A percentile compares a stretch with the other conserved stretches of the same genome.
These are phyloP conservation scores for Furcula furcula DNA, from an alignment of 2,888 invertebrate genomes.

Conservation along the genomic window DNA sequence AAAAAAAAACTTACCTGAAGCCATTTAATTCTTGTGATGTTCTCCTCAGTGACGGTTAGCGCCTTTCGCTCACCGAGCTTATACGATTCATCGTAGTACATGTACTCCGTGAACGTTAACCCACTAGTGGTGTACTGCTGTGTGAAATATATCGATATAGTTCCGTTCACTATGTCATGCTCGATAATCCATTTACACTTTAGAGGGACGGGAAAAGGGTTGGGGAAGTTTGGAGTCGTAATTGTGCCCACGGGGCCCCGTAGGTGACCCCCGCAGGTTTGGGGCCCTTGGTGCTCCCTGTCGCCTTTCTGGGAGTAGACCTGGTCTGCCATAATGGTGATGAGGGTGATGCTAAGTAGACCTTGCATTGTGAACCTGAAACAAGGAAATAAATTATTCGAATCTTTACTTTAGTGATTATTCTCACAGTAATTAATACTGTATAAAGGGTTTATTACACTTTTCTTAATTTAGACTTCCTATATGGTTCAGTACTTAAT, in stretches of 20 bases:
- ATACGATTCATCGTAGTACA: conserved; percentile 86
- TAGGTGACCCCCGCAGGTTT: conserved; percentile 85
- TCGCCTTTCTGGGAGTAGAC: conserved; percentile 48
- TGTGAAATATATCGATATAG: conserved; percentile 93
- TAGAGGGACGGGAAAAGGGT: conserved; percentile 90
- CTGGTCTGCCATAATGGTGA: conserved; percentile 47
- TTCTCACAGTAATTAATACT: too few species aligned
- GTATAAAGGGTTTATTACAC: too few species aligned
- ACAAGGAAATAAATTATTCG: conserved; percentile 41
- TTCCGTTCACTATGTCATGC: conserved; percentile 88
- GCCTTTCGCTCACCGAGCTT: conserved; percentile 85
- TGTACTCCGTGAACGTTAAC: conserved; percentile 88
- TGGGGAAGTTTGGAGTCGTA: conserved; percentile 92
- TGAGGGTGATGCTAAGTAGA: conserved; percentile 55
- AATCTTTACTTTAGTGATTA: too few species aligned
- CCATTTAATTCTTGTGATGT: conserved; percentile 85
- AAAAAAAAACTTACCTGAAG: conserved; percentile 56
- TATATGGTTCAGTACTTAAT: too few species aligned
- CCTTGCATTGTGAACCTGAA: conserved; percentile 60
- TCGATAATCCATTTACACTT: conserved; percentile 92
- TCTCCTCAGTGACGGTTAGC: conserved; percentile 87
- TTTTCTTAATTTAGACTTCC: too few species aligned
- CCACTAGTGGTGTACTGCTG: conserved; percentile 93
- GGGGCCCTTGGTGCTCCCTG: conserved; percentile 62
- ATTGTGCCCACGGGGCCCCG: conserved; percentile 86